Evolutionary conservation across 2,797 vertebrate genomes (phyloP), one percentile per base, ranked within the genome.

Genomic region (Argya squamiceps): DNA sequence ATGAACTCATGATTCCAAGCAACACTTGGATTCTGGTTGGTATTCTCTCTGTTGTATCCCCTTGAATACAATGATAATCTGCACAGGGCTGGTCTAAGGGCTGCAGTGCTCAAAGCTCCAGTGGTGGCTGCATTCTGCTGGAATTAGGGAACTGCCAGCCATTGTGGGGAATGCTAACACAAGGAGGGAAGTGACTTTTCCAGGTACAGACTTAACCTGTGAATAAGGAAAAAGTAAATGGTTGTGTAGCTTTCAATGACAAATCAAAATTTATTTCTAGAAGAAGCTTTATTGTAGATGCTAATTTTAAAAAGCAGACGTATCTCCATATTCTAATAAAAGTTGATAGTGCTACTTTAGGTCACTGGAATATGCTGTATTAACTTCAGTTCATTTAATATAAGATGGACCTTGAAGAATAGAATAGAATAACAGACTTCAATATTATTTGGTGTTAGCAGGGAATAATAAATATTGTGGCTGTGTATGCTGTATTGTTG

Each of bases 121-220:
- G 2, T 21, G 47, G 3, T 69, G 50, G 50, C n/a, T 62, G 50
- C 34, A 23, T 12, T 56, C 41, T 70, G 15, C 39, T 80, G 77
- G 32, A 39, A 29, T 21, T 30, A 41, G 37, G 64, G 64, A 80
- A 16, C 37, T 62, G 44, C 17, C 32, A 16, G 32, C 20, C 21
- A 9, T 22, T 0, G 0, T 55, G n/a, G 24, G 18, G 15, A 64
- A 27, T 32, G 43, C 30, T 32, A 27, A 50, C 15, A 19, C 20
- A 37, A 37, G 43, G 37, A 64, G 26, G 29, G 12, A 76, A 41
- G n/a, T 21, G 16, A 77, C 50, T 77, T 76, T 69, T 65, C 55
- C 27, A 24, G 39, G n/a, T 67, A 59, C 15, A 41, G 20, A 67
- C 29, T 69, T 84, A 30, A 70, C 10, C 11, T 46, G 19, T 67